Base-by-base conservation (phyloP, 1,140 invertebrate genomes). In the Drosophila suzukii region DNA sequence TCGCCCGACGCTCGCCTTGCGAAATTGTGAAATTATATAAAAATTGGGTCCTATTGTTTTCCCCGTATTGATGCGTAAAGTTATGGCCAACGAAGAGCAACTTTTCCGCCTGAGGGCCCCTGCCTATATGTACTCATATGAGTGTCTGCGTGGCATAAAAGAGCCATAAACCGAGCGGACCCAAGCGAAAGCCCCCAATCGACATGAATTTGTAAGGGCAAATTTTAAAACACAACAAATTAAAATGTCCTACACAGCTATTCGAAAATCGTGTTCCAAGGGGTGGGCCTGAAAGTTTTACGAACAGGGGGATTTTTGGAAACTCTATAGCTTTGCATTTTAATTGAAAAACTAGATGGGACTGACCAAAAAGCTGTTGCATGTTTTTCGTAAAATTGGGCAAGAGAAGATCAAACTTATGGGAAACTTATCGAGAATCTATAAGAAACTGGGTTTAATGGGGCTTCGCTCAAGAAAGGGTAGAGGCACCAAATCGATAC, bases 31-130 rank as follows among this genome's bases (percentile, higher is more conserved):
- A 84, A 85, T 84, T 74, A 81, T 84, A 77, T 74, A 62, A 71
- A 73, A 78, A 78, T 81, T 70, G 77, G 39, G 50, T 70, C 62
- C 50, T 56, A 78, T 85, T 85, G 77, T 85, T 86, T 84, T 59
- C 60, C 24, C 39, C 43, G 55, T 65, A 57, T 81, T 65, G 73
- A 67, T 78, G 59, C 32, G 53, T 41, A 56, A 60, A 73, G 73
- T 75, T 61, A 72, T 54, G 36, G 36, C 41, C 41, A 61, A 6
- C 13, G 30, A 30, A 34, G 36, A 39, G 34, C 17, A 54, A 57
- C 68, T 74, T 73, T 62, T 65, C 39, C 43, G 36, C 47, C 61
- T 20, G 41, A 36, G 51, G 27, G 30, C 38, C 46, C 36, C 49
- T 41, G 32, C 32, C 39, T 15, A 38, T 20, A 27, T 20, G 36